Evolutionary conservation across 2,797 vertebrate genomes (phyloP).

Genomic region (Siniperca scherzeri): DNA sequence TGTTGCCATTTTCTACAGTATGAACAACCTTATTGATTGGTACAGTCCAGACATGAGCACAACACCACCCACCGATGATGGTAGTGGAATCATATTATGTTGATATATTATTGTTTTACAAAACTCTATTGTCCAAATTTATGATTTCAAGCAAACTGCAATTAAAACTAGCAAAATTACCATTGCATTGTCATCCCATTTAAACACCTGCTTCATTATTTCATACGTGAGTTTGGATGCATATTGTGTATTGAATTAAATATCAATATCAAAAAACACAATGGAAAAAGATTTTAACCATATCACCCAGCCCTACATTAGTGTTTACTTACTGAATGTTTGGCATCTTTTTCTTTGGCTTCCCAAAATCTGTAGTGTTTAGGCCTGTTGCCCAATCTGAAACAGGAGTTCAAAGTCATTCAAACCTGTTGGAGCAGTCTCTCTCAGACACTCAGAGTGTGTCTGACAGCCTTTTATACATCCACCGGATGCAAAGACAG

Average conservation of each 20-base stretch:
- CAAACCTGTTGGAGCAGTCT: neutral
- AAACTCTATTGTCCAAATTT: neutral
- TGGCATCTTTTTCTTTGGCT: neutral
- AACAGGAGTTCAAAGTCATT: slow-evolving; percentile 8
- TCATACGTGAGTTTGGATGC: neutral
- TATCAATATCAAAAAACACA: neutral
- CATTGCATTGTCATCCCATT: neutral
- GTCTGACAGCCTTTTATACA: slow-evolving; percentile 37
- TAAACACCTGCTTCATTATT: neutral
- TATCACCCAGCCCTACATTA: neutral
- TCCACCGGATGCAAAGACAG: slow-evolving; percentile 33
- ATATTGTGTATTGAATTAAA: neutral
- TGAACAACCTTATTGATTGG: neutral
- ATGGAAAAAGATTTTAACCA: neutral
- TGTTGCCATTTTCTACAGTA: neutral
- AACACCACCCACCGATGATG: neutral
- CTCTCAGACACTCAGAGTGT: neutral
- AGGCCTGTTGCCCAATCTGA: slow-evolving; percentile 1
- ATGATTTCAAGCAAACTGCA: neutral
- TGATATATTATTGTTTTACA: neutral
- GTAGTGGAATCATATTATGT: neutral
- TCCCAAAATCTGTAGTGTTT: neutral
- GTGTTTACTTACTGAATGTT: neutral
- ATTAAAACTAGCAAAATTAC: neutral
- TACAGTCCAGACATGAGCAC: neutral